phyloP scores from a whole-genome alignment of 92 coral and sea anemone species.

The Metridium senile region DNA sequence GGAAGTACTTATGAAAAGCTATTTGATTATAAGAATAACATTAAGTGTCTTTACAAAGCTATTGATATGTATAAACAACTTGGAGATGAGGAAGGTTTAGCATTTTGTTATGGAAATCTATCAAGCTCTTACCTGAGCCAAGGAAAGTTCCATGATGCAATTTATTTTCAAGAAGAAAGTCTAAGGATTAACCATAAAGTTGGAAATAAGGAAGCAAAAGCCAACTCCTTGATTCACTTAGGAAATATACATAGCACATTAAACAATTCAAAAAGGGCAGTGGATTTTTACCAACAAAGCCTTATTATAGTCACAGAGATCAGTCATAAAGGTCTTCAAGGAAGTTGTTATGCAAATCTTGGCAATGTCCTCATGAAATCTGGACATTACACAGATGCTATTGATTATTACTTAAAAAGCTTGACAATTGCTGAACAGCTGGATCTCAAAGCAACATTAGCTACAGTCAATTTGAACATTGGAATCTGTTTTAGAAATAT shows the following conservation, averaged over 20 bases:
- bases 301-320: slow-evolving; percentile 1
- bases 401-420: not conserved
- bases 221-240: not conserved
- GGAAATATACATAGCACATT: not conserved
- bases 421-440: not conserved
- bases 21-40: not conserved
- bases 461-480: not conserved
- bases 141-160: slow-evolving; percentile 4
- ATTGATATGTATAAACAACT: not conserved
- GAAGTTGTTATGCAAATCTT: not conserved
- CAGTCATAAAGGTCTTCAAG: slow-evolving; percentile 2
- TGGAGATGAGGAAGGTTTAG: not conserved
- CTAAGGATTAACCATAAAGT: not conserved
- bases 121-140: not conserved
- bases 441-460: not conserved
- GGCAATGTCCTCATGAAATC: not conserved
- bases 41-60: not conserved
- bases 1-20: not conserved
- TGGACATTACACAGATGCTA: slow-evolving; percentile 17
- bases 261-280: not conserved
- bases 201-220: not conserved
- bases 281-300: not conserved
- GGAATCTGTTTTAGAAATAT: not conserved
- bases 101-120: not conserved
- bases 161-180: not conserved